These are phyloP conservation scores for Gandaritis pyraliata DNA, from an alignment of 2,888 invertebrate genomes.

Conservation along the genomic window DNA sequence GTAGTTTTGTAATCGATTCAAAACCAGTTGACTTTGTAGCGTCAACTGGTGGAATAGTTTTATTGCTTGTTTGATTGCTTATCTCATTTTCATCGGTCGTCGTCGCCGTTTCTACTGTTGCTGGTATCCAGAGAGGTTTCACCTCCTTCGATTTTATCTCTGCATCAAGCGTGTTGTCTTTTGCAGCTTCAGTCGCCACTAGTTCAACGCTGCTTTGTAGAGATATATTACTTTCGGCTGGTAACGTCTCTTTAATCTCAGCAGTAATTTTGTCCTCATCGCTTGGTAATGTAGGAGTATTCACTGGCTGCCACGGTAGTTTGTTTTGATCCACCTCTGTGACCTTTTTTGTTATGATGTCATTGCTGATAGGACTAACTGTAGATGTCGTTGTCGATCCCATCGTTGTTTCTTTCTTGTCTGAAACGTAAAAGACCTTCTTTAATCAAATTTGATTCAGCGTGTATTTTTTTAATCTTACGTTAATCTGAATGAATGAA, in stretches of 20 bases:
- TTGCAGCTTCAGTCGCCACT: constrained; percentile 49
- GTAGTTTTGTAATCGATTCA: constrained; percentile 80
- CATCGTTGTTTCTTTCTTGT: constrained; percentile 59
- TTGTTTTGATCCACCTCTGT: constrained; percentile 65
- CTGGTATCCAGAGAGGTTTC: constrained; percentile 61
- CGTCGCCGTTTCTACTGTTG: constrained; percentile 51
- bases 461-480: too few species aligned
- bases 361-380: constrained; percentile 56
- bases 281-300: constrained; percentile 46
- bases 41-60: constrained; percentile 65
- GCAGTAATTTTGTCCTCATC: constrained; percentile 47
- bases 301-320: constrained; percentile 61
- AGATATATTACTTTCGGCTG: constrained; percentile 69
- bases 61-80: constrained; percentile 53
- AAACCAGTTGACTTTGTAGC: constrained; percentile 70
- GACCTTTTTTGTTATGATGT: constrained; percentile 63
- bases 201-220: constrained; percentile 61
- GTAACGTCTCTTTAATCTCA: constrained; percentile 64
- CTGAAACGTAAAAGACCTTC: constrained; percentile 63
- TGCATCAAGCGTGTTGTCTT: constrained; percentile 45
- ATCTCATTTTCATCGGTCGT: constrained; percentile 52
- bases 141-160: constrained; percentile 48
- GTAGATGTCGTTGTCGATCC: constrained; percentile 54
- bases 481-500: too few species aligned
- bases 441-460: too few species aligned